Conservation (phyloP, 2,113 vertebrate genomes). For the chimpanzee (Pan troglodytes) region DNA sequence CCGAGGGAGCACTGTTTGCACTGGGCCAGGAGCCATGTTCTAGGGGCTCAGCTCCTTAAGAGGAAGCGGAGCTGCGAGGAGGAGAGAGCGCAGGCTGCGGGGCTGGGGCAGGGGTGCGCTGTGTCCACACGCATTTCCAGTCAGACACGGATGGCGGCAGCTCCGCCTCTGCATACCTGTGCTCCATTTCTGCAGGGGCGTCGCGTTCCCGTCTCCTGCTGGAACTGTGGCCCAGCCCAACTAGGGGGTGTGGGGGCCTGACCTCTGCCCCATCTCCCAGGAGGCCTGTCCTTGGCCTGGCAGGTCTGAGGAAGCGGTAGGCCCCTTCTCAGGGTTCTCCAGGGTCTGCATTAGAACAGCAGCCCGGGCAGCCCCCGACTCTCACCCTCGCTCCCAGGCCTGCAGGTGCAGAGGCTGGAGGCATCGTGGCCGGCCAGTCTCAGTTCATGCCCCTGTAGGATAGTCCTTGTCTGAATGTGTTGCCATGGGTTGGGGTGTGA, state of each 20-base stretch:
- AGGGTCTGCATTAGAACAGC: no score
- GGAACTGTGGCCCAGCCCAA: neutral
- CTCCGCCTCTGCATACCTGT: accelerated
- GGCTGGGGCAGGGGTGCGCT: neutral
- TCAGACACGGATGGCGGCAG: no score
- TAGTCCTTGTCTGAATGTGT: neutral
- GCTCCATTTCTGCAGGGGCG: neutral
- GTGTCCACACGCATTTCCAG: neutral
- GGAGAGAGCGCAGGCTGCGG: neutral
- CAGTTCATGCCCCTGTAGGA: neutral
- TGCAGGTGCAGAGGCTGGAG: neutral
- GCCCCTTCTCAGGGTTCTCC: no score
- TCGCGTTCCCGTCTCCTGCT: neutral
- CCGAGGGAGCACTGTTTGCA: neutral
- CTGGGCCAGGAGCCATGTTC: neutral
- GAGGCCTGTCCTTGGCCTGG: neutral
- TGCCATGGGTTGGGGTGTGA: no score
- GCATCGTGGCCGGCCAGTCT: neutral
- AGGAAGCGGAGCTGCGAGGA: no score
- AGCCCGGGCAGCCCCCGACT: neutral
- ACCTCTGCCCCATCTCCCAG: no score
- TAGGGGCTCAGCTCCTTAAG: no score
- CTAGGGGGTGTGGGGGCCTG: neutral
- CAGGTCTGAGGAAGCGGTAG: neutral
- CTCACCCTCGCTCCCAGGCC: neutral